These are phyloP conservation scores for Epinephelus cyanopodus DNA, from an alignment of 2,113 vertebrate species.

Conservation along the genomic window DNA sequence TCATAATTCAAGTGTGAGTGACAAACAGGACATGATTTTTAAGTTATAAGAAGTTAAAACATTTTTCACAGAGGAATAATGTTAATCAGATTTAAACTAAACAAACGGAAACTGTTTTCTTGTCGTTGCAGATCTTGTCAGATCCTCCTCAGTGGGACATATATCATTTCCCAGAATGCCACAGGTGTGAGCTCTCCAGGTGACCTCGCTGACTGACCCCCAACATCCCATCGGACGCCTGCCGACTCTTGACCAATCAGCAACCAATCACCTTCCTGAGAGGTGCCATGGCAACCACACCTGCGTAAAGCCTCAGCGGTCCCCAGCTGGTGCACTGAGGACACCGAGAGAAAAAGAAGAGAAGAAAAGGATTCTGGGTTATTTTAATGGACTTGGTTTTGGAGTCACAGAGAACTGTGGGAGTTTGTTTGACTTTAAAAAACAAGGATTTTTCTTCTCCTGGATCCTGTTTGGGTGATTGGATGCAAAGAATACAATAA, in stretches of 20 bases:
- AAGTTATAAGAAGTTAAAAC: too few relatives aligned
- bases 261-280: neutral
- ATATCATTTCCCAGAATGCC: slow-evolving; percentile 9
- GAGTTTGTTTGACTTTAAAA: neutral
- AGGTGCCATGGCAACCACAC: slow-evolving; percentile 37
- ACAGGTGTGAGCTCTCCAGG: slow-evolving; percentile 12
- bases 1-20: neutral
- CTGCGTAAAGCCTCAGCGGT: neutral
- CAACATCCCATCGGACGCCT: neutral
- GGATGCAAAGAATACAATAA: neutral
- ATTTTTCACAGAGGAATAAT: neutral
- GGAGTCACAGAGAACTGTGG: neutral
- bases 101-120: neutral
- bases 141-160: neutral
- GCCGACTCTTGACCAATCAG: slow-evolving; percentile 15
- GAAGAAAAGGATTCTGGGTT: slow-evolving; percentile 1
- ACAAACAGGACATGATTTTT: neutral
- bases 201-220: neutral
- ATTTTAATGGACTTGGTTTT: slow-evolving; percentile 1
- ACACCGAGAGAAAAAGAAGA: neutral
- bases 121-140: slow-evolving; percentile 39
- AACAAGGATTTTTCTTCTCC: neutral
- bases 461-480: neutral
- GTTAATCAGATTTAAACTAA: neutral
- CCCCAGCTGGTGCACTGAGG: slow-evolving; percentile 24